A percentile compares a stretch with the other conserved stretches of the same genome.
Evolutionary conservation across 2,888 invertebrate species (phyloP).

Genomic region (Drosophila subsilvestris): DNA sequence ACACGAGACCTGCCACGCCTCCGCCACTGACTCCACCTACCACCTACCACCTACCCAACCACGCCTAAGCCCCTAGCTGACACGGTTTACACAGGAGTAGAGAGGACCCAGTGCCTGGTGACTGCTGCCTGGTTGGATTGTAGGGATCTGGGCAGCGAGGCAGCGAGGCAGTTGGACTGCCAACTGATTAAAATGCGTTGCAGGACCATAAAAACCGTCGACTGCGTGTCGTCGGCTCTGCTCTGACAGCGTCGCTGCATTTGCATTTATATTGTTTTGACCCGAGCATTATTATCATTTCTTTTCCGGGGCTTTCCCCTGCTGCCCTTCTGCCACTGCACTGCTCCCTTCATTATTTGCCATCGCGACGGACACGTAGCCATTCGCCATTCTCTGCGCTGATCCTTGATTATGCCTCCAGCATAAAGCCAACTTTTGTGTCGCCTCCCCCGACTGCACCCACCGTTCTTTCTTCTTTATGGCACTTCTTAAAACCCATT

Average conservation of each 20-base stretch:
- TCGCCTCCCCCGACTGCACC: conserved; percentile 1
- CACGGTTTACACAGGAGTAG: not conserved
- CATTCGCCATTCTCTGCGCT: conserved; percentile 3
- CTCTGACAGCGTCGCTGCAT: conserved; percentile 51
- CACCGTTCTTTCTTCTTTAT: conserved; percentile 23
- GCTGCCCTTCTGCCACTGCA: not conserved
- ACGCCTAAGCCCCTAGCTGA: not conserved
- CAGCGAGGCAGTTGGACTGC: conserved; percentile 35
- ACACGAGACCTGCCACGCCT: conserved; percentile 37
- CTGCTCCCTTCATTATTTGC: not conserved
- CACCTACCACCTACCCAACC: not conserved
- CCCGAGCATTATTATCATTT: conserved; percentile 74
- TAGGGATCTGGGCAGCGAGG: conserved; percentile 9
- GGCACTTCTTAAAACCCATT: conserved; percentile 19
- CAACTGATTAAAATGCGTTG: conserved; percentile 75
- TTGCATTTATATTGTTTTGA: conserved; percentile 77
- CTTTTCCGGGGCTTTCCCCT: conserved; percentile 35
- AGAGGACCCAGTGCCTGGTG: not conserved
- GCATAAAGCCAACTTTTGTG: conserved; percentile 42
- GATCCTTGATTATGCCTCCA: conserved; percentile 44
- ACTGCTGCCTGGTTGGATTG: not conserved
- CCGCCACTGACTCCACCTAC: no score
- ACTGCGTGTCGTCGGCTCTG: conserved; percentile 32
- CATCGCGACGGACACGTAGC: conserved; percentile 31
- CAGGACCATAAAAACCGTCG: conserved; percentile 50